These are phyloP conservation scores for Acanthurus leucopareius DNA, from an alignment of 2,797 vertebrate genomes.

Conservation along the genomic window DNA sequence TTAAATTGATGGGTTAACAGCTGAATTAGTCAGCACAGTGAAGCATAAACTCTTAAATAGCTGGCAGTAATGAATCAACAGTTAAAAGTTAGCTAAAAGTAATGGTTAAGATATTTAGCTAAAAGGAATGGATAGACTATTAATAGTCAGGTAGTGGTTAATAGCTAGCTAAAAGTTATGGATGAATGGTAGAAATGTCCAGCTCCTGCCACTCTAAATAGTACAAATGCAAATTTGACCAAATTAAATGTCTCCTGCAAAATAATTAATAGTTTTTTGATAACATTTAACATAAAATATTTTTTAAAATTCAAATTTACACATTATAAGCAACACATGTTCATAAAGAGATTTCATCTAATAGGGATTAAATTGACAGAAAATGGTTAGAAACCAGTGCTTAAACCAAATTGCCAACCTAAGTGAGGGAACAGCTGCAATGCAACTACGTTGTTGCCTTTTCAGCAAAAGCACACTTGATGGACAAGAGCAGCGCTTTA, in stretches of 20 bases:
- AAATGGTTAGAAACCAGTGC: background rate
- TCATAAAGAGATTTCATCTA: too few relatives aligned
- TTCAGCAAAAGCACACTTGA: conserved; percentile 33
- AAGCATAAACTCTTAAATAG: background rate
- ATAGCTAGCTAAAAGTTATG: too few relatives aligned
- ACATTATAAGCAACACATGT: background rate
- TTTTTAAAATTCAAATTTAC: background rate
- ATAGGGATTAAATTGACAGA: background rate
- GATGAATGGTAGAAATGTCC: background rate
- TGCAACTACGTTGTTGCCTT: background rate
- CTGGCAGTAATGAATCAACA: too few relatives aligned
- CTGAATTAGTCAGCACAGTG: background rate
- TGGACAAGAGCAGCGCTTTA: conserved; percentile 12
- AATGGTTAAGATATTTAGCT: too few relatives aligned
- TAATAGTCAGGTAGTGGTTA: too few relatives aligned
- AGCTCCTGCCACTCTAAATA: background rate
- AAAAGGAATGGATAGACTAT: too few relatives aligned
- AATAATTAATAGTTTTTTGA: too few relatives aligned
- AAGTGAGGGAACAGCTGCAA: background rate
- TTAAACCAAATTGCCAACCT: background rate
- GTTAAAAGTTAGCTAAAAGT: too few relatives aligned
- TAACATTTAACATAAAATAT: background rate
- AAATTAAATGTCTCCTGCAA: background rate
- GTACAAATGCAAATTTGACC: background rate
- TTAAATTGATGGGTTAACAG: background rate